phyloP scores from a whole-genome alignment of 2,888 invertebrate species.

The Sphinx pinastri region DNA sequence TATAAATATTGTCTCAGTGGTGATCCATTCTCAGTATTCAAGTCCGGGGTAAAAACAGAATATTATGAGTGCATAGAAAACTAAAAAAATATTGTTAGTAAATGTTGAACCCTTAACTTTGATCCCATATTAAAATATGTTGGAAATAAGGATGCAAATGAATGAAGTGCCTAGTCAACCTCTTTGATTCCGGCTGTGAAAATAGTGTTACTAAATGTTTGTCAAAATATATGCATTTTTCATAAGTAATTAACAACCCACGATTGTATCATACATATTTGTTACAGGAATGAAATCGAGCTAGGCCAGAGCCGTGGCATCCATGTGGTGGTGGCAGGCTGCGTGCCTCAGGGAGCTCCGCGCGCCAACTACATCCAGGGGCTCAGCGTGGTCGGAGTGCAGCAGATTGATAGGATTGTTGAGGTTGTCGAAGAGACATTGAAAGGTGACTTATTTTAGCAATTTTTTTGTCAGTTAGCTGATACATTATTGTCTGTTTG shows the following conservation, averaged over 20 bases:
- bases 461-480: background rate
- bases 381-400: constrained; percentile 97
- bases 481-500: too few species aligned
- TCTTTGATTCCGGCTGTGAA: too few species aligned
- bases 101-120: too few species aligned
- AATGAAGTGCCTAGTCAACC: too few species aligned
- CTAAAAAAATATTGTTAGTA: too few species aligned
- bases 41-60: too few species aligned
- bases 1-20: background rate
- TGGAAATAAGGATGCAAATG: too few species aligned
- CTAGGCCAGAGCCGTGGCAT: constrained; percentile 89
- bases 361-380: constrained; percentile 88
- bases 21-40: background rate
- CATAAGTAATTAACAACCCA: background rate
- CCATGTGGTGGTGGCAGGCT: constrained; percentile 97
- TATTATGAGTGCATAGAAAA: too few species aligned
- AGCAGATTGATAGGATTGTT: constrained; percentile 98
- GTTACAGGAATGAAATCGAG: constrained; percentile 91
- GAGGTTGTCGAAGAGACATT: constrained; percentile 99
- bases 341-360: constrained; percentile 97
- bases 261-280: constrained; percentile 4
- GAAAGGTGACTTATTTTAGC: constrained; percentile 85
- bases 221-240: too few species aligned
- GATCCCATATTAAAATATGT: too few species aligned
- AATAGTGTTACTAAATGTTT: too few species aligned